A percentile compares a stretch with the other conserved stretches of the same genome.
Conservation (phyloP, 1,140 invertebrate genomes). For the Trypoxylus dichotomus region DNA sequence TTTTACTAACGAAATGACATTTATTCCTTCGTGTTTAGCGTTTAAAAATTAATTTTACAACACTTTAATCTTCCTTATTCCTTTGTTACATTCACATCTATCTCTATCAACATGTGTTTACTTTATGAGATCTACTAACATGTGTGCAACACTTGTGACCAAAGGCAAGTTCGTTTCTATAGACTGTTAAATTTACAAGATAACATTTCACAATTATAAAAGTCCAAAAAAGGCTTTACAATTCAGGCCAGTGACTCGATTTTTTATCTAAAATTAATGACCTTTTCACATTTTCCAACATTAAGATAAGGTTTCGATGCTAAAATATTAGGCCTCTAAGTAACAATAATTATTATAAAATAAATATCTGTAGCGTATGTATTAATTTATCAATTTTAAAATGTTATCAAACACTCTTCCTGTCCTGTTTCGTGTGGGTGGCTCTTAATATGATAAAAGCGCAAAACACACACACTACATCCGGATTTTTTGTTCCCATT, state of each 20-base stretch:
- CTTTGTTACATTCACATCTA: not conserved
- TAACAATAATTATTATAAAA: not conserved
- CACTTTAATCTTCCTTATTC: too few relatives aligned
- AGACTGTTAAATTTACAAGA: not conserved
- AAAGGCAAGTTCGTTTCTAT: not conserved
- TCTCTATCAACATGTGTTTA: constrained; percentile 3
- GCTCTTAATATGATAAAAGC: not conserved
- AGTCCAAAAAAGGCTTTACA: not conserved
- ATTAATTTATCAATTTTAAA: constrained; percentile 4
- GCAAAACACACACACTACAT: not conserved
- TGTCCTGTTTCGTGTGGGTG: not conserved
- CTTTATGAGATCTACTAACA: too few relatives aligned
- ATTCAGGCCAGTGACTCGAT: not conserved
- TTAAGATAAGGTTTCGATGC: too few relatives aligned
- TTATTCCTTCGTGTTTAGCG: too few relatives aligned
- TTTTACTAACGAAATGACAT: too few relatives aligned
- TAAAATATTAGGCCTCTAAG: not conserved
- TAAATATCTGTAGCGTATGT: not conserved
- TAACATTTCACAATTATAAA: not conserved
- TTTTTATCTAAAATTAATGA: not conserved
- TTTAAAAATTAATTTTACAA: too few relatives aligned
- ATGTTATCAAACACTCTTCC: not conserved
- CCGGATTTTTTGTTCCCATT: constrained; percentile 14
- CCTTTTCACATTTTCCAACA: not conserved
- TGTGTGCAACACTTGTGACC: not conserved